These are phyloP conservation scores for Bergia puertoricense DNA, from an alignment of 92 coral and sea anemone genomes.

Conservation along the genomic window DNA sequence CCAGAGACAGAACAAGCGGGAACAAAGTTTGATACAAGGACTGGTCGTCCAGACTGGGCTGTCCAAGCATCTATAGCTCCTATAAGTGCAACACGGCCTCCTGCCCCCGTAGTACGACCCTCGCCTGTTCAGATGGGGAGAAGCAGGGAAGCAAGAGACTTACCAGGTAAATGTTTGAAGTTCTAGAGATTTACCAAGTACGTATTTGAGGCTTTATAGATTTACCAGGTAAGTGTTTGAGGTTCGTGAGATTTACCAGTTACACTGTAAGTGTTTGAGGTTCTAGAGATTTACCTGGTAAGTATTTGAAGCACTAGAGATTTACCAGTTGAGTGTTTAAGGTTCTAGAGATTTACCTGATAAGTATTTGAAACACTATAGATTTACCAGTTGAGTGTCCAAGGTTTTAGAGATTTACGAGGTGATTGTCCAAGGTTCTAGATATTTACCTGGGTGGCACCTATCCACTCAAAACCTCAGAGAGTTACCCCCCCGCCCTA, in stretches of 20 bases:
- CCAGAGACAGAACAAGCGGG: conserved; percentile 71
- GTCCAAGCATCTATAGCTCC: conserved; percentile 75
- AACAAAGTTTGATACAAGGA: conserved; percentile 64
- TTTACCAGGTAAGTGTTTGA: conserved; percentile 64
- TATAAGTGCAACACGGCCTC: conserved; percentile 69
- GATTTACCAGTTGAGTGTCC: no score
- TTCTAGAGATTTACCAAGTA: not conserved
- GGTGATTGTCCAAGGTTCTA: no score
- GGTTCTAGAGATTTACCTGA: no score
- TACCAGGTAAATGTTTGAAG: conserved; percentile 61
- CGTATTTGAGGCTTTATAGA: not conserved
- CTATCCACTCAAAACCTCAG: no score
- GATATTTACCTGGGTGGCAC: no score
- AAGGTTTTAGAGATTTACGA: no score
- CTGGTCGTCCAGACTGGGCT: conserved; percentile 92
- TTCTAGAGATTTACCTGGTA: no score
- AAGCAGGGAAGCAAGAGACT: conserved; percentile 60
- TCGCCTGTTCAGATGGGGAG: conserved; percentile 63
- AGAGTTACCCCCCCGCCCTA: no score
- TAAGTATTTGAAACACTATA: no score
- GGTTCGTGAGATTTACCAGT: not conserved
- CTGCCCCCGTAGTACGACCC: conserved; percentile 67
- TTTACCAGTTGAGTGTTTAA: no score
- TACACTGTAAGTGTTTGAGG: not conserved
- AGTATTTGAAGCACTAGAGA: no score